phyloP scores from a whole-genome alignment of 2,888 invertebrate species.

The Acronicta leporina region DNA sequence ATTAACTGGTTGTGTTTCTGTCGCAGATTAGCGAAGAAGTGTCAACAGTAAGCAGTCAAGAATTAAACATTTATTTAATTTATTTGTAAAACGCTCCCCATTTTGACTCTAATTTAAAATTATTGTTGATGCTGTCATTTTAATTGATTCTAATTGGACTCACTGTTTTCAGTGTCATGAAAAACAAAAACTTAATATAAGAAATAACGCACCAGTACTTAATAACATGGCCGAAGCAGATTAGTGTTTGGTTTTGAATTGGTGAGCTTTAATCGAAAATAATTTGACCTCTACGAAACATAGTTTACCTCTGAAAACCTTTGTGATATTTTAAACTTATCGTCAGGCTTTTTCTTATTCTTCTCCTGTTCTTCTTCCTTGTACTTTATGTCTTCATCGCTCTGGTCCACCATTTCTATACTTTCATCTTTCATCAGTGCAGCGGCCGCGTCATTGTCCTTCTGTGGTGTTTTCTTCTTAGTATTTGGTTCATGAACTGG shows the following conservation, averaged over 20 bases:
- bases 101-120: too few relatives aligned
- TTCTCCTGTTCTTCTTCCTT: conserved; percentile 84
- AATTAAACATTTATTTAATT: background rate
- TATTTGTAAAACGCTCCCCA: too few relatives aligned
- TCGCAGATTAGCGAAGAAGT: conserved; percentile 7
- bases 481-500: conserved; percentile 66
- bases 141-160: too few relatives aligned
- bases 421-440: conserved; percentile 81
- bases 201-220: too few relatives aligned
- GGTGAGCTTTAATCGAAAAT: background rate
- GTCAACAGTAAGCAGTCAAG: background rate
- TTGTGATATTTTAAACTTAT: conserved; percentile 85
- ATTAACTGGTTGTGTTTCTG: conserved; percentile 45
- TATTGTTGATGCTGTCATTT: too few relatives aligned
- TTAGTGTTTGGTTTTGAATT: too few relatives aligned
- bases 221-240: too few relatives aligned
- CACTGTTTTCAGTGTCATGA: too few relatives aligned
- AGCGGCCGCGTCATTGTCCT: conserved; percentile 76
- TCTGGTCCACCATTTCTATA: conserved; percentile 83
- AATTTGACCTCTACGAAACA: background rate
- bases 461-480: conserved; percentile 70
- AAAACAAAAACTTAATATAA: too few relatives aligned
- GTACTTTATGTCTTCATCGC: conserved; percentile 83
- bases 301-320: conserved; percentile 79
- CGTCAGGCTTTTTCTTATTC: conserved; percentile 75